Conservation (phyloP, 2,888 invertebrate species). For the Drosophila sordidapex region DNA sequence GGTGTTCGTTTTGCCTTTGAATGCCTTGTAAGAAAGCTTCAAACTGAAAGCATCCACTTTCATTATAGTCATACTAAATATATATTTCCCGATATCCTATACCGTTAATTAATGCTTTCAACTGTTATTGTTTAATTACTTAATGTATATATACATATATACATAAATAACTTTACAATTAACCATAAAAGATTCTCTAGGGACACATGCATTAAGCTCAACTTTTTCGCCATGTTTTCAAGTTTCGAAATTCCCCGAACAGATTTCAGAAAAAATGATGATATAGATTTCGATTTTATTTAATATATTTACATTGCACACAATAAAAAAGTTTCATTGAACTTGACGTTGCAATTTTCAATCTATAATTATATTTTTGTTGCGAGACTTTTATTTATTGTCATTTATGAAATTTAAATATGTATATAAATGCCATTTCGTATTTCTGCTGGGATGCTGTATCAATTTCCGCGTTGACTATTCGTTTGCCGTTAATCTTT, state of each 20-base stretch:
- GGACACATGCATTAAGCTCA: not conserved
- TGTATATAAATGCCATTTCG: not conserved
- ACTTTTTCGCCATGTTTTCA: constrained; percentile 2
- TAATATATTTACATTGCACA: constrained; percentile 20
- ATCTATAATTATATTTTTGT: constrained; percentile 36
- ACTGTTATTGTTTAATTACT: not conserved
- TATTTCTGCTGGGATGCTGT: constrained; percentile 16
- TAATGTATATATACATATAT: not conserved
- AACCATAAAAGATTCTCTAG: not conserved
- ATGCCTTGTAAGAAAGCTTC: constrained; percentile 5
- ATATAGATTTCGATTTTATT: constrained; percentile 3
- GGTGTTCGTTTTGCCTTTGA: not conserved
- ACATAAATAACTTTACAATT: not conserved
- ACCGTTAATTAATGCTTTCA: not conserved
- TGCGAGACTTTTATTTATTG: constrained; percentile 1
- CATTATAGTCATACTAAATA: not conserved
- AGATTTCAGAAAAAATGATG: not conserved
- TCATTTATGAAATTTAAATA: constrained; percentile 3
- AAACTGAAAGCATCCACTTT: not conserved
- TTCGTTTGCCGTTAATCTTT: constrained; percentile 50
- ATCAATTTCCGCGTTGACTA: constrained; percentile 63
- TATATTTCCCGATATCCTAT: not conserved
- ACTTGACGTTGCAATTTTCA: constrained; percentile 43
- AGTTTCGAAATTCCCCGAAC: constrained; percentile 8
- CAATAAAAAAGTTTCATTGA: constrained; percentile 49